Evolutionary conservation across 2,797 vertebrate species (phyloP).

Genomic region (Mormyrops boulengeri): DNA sequence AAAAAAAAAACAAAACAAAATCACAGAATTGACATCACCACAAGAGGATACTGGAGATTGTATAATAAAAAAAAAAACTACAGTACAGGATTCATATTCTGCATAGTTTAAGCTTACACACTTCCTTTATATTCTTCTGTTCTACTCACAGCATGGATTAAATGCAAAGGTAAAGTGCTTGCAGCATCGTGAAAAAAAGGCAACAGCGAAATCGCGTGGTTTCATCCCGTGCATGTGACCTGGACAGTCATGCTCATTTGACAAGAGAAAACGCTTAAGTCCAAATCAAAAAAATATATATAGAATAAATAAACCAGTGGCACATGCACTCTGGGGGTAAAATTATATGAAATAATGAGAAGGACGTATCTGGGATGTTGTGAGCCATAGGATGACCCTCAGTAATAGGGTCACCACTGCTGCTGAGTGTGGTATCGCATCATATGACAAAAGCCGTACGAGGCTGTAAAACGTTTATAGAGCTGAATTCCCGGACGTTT

Average conservation of each 20-base stretch:
- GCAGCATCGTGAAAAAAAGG: conserved; percentile 41
- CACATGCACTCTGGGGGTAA: not conserved
- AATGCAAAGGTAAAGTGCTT: conserved; percentile 48
- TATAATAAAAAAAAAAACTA: conserved; percentile 26
- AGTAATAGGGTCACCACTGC: not conserved
- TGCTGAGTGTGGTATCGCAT: not conserved
- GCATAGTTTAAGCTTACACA: conserved; percentile 48
- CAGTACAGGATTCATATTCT: conserved; percentile 43
- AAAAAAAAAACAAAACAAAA: not conserved
- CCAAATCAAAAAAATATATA: not conserved
- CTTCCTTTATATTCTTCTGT: conserved; percentile 14
- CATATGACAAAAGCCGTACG: not conserved
- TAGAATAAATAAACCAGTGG: not conserved
- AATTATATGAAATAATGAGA: not conserved
- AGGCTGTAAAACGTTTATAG: not conserved
- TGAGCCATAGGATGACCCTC: not conserved
- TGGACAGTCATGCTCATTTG: not conserved
- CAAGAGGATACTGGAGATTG: not conserved
- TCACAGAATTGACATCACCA: not conserved
- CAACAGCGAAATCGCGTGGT: conserved; percentile 35
- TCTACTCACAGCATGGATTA: conserved; percentile 33
- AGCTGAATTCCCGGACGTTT: not conserved
- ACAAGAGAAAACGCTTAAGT: not conserved
- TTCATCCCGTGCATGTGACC: conserved; percentile 7
- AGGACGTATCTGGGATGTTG: not conserved